Evolutionary conservation across 2,797 vertebrate species (phyloP).

Genomic region (Ctenosaura bakeri): DNA sequence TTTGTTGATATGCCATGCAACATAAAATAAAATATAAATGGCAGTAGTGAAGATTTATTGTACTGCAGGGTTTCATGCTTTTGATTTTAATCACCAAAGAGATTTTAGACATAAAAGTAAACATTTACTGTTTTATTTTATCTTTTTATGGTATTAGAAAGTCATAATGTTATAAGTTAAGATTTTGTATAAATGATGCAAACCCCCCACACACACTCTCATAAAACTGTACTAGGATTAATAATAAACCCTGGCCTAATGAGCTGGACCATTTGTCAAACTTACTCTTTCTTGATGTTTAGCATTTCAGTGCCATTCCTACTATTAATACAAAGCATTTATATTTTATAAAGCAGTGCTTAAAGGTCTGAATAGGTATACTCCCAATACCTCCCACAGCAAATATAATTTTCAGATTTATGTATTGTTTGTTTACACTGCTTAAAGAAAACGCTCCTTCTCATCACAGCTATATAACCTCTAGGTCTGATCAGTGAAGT

Average conservation of each 20-base stretch:
- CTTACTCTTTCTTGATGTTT: constrained; percentile 49
- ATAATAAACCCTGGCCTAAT: constrained; percentile 51
- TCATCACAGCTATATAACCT: background rate
- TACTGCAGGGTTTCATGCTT: constrained; percentile 28
- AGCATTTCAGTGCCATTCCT: constrained; percentile 51
- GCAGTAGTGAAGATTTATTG: background rate
- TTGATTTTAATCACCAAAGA: constrained; percentile 21
- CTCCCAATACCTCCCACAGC: background rate
- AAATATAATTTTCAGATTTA: constrained; percentile 22
- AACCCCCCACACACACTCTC: background rate
- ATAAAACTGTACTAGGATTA: constrained; percentile 45
- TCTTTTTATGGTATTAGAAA: constrained; percentile 36
- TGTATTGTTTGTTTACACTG: constrained; percentile 32
- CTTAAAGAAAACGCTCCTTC: constrained; percentile 12
- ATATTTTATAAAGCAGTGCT: constrained; percentile 53
- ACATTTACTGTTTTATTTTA: constrained; percentile 10
- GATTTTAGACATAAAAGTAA: constrained; percentile 20
- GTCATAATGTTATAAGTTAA: constrained; percentile 18
- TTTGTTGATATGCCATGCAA: background rate
- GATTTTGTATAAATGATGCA: constrained; percentile 19
- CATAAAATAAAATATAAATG: background rate
- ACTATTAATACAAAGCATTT: constrained; percentile 57
- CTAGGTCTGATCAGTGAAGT: background rate
- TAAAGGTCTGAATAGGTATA: constrained; percentile 7
- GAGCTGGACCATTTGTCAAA: constrained; percentile 52